These are phyloP conservation scores for Callocephalon fimbriatum DNA, from an alignment of 2,113 vertebrate species.

Conservation along the genomic window DNA sequence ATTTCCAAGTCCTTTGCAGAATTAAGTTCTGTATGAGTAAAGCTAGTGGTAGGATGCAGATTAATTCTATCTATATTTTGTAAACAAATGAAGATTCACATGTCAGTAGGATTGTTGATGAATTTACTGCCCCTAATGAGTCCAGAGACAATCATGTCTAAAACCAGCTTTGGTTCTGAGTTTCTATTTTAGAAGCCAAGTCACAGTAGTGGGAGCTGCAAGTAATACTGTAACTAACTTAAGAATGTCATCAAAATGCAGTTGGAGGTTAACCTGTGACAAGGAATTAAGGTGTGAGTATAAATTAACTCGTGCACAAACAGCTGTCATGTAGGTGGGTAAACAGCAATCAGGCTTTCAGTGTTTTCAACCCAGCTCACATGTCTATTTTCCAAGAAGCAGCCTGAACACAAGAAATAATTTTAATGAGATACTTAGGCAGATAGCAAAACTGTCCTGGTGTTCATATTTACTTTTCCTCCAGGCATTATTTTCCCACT, in stretches of 20 bases:
- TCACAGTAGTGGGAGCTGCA: background rate
- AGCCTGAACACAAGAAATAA: background rate
- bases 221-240: background rate
- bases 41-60: background rate
- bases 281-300: background rate
- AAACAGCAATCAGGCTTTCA: background rate
- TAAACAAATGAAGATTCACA: background rate
- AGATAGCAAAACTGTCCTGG: background rate
- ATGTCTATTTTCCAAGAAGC: background rate
- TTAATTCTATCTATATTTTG: background rate
- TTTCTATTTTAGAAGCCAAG: background rate
- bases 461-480: background rate
- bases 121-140: background rate
- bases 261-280: background rate
- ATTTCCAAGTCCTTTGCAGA: background rate
- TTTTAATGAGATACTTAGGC: background rate
- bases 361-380: background rate
- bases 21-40: background rate
- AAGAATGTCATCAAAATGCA: background rate
- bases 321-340: background rate
- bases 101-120: background rate
- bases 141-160: background rate
- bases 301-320: background rate
- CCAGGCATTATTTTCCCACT: background rate
- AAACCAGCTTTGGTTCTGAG: background rate